Evolutionary conservation across 2,888 invertebrate species (phyloP), one percentile per base, ranked within the genome.

Genomic region (Eurytoma californica): DNA sequence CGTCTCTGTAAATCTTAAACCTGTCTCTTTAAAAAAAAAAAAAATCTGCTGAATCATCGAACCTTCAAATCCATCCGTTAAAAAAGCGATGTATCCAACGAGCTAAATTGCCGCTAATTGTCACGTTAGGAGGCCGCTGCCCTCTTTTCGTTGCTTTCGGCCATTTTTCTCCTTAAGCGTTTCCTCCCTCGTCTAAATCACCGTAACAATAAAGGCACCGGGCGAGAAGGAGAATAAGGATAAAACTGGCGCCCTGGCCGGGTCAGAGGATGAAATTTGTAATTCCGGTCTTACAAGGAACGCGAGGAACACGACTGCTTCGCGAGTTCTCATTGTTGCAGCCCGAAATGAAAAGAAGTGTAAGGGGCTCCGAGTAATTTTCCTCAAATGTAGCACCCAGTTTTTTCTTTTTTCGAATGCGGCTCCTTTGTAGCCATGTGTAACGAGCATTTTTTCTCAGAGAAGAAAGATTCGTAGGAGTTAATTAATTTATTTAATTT

Each of bases 241-340:
- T 81, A 78, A 82, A 83, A 82, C 82, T 79, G 79, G 72, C 47
- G 18, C 49, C 57, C 13, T 30, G 30, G 57, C 24, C 47, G 76
- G 79, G 82, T 80, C 76, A 83, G 83, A 82, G 84, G 83, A 82
- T 84, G 84, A 86, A 87, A 88, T 88, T 88, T 88, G 88, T 89
- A 88, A 88, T 88, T 88, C 88, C 86, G 84, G 84, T 80, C 83
- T 84, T 82, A 85, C 67, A 28, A 53, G 39, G 53, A 63, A 24
- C 16, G 20, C 60, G 53, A 53, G 63, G 12, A 66, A 13, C 16
- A 1, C n/a, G 14, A 70, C 49, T 53, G 60, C 53, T 30, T 58
- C 82, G 3, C 53, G 53, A 53, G n/a, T n/a, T 53, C n/a, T 28
- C 47, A 30, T 69, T 69, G 68, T 69, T 30, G 39, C n/a, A n/a